A percentile compares a stretch with the other conserved stretches of the same genome.
phyloP scores from a whole-genome alignment of 37 sponge, comb jelly and placozoan species.

The Ephydatia muelleri region DNA sequence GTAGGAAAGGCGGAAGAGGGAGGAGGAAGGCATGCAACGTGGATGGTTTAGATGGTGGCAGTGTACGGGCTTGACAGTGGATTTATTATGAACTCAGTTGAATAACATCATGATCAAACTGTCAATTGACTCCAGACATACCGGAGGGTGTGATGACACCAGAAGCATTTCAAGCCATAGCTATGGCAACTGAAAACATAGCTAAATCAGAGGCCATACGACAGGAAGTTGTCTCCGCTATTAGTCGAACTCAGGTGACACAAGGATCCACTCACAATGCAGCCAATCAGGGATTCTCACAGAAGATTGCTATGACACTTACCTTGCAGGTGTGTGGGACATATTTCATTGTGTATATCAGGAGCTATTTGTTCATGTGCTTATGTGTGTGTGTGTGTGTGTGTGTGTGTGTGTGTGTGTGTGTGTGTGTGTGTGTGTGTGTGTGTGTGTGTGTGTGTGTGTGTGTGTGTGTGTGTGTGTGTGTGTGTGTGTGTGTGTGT shows the following conservation, averaged over 20 bases:
- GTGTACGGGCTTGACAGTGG: not conserved
- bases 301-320: conserved; percentile 75
- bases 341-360: not conserved
- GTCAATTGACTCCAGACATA: not conserved
- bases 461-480: too few relatives aligned
- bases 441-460: too few relatives aligned
- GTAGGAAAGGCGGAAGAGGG: not conserved
- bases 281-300: conserved; percentile 69
- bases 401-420: not conserved
- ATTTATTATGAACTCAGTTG: too few relatives aligned
- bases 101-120: not conserved
- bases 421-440: not conserved
- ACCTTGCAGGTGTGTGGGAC: conserved; percentile 65
- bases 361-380: too few relatives aligned
- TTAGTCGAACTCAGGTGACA: conserved; percentile 23
- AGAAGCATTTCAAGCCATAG: conserved; percentile 30
- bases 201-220: conserved; percentile 29
- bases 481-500: too few relatives aligned
- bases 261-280: conserved; percentile 56
- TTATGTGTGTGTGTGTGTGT: not conserved
- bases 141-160: conserved; percentile 42
- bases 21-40: not conserved
- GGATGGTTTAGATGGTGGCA: not conserved
- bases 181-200: conserved; percentile 18
- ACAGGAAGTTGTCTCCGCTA: conserved; percentile 23